These are phyloP conservation scores for Fragum whitleyi DNA, from an alignment of 2,888 invertebrate genomes.

Conservation along the genomic window DNA sequence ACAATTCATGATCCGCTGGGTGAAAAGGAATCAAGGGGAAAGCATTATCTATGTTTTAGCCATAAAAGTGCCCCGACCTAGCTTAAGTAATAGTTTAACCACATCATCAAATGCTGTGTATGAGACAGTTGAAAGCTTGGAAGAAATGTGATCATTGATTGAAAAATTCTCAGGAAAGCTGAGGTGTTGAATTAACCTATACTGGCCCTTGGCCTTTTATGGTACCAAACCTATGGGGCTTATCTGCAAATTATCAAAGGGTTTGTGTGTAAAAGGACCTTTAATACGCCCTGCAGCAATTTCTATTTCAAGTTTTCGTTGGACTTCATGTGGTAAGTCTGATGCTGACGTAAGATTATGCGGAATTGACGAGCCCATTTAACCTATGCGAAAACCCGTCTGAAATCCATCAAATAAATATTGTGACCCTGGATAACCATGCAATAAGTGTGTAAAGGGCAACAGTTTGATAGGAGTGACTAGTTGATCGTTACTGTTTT, in stretches of 20 bases:
- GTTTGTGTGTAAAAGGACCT: constrained; percentile 23
- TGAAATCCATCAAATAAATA: constrained; percentile 21
- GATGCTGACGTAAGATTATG: constrained; percentile 15
- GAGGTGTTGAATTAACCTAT: constrained; percentile 54
- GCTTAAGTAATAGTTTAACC: not conserved
- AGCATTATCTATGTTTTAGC: constrained; percentile 51
- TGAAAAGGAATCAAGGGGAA: constrained; percentile 40
- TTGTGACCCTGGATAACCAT: not conserved
- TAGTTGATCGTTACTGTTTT: too few relatives aligned
- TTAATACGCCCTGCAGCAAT: not conserved
- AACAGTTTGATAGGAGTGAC: not conserved
- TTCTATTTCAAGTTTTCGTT: constrained; percentile 10
- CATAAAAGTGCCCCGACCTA: constrained; percentile 23
- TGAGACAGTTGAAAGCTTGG: constrained; percentile 16
- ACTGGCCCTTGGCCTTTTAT: constrained; percentile 42
- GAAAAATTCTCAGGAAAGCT: constrained; percentile 38
- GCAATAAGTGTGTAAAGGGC: not conserved
- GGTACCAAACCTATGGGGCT: constrained; percentile 51
- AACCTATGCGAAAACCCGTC: constrained; percentile 11
- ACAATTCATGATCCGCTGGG: constrained; percentile 41
- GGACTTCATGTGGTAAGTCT: constrained; percentile 13
- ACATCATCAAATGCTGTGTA: constrained; percentile 51
- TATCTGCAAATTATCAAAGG: constrained; percentile 26
- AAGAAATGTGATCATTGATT: constrained; percentile 49
- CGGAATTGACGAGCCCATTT: not conserved